Evolutionary conservation across 2,888 invertebrate genomes (phyloP), one percentile per base, ranked within the genome.

Genomic region (Phania funesta): DNA sequence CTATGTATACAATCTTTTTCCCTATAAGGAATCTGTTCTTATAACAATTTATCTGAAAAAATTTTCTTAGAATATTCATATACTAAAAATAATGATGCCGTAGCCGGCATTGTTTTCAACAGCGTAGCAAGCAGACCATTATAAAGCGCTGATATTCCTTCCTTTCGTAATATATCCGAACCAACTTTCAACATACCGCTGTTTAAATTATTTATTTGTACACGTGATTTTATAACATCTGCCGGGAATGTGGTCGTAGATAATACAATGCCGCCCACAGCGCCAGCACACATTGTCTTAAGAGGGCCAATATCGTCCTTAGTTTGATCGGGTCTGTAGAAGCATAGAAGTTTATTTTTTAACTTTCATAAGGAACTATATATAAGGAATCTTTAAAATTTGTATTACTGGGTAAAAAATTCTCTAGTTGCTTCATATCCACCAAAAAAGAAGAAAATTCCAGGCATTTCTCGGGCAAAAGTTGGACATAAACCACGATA

Each of bases 391-490:
- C 8, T 18, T n/a, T 11, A 3, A 44, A 5, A 3, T 3, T 8
- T 20, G 7, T 83, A 85, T 84, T 86, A 91, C 91, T 87, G 85
- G 20, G 87, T 86, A 6, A 91, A 84, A 7, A 90, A 65, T 80
- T 92, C 90, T 74, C 95, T 90, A n/a, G 93, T 93, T 84, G 95
- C 94, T 92, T 99, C 98, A 91, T 99, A 99, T 83, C 97, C 97
- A 52, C 99, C 99, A 91, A 99, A 99, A 91, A 99, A 99, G 92
- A 97, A 98, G 91, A 99, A 99, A 91, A 99, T 99, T 3, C 99
- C 99, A 0, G 99, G 99, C 96, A 99, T 98, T 92, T 99, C 99
- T 84, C 99, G 93, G 86, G 95, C 95, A 85, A 99, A 94, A 0
- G 99, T 99, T 0, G 98, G 95, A 0, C 95, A 94, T 11, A 99